Conservation (phyloP, 2,113 vertebrate species). For the Calidris pygmaea region DNA sequence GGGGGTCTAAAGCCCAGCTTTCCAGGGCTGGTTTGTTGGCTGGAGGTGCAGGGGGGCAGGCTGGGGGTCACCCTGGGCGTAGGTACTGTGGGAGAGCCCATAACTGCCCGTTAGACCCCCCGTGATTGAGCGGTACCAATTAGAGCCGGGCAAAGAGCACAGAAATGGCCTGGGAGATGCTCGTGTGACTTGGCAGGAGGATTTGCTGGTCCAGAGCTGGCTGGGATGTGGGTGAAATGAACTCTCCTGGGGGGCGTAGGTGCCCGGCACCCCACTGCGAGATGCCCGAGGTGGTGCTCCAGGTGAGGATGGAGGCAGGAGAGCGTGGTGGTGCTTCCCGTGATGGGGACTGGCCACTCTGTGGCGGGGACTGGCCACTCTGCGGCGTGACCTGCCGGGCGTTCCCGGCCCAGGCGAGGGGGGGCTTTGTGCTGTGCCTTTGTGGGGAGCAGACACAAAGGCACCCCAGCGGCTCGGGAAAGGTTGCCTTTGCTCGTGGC, state of each 20-base stretch:
- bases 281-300: neutral
- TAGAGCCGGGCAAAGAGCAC: neutral
- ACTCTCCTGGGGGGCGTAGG: neutral
- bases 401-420: neutral
- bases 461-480: neutral
- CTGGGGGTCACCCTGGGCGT: neutral
- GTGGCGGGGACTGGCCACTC: neutral
- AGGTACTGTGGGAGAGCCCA: neutral
- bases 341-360: neutral
- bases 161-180: neutral
- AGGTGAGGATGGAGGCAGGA: neutral
- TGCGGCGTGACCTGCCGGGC: fast-evolving
- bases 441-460: neutral
- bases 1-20: neutral
- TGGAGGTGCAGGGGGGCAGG: neutral
- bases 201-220: neutral
- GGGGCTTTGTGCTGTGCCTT: neutral
- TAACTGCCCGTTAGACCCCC: fast-evolving
- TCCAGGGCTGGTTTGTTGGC: neutral
- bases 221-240: neutral
- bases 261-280: neutral
- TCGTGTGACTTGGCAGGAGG: fast-evolving
- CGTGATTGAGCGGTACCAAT: fast-evolving
- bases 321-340: neutral
- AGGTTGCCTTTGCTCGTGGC: slow-evolving; percentile 39